These are phyloP conservation scores for Morus bassanus DNA, from an alignment of 2,797 vertebrate genomes.

Conservation along the genomic window DNA sequence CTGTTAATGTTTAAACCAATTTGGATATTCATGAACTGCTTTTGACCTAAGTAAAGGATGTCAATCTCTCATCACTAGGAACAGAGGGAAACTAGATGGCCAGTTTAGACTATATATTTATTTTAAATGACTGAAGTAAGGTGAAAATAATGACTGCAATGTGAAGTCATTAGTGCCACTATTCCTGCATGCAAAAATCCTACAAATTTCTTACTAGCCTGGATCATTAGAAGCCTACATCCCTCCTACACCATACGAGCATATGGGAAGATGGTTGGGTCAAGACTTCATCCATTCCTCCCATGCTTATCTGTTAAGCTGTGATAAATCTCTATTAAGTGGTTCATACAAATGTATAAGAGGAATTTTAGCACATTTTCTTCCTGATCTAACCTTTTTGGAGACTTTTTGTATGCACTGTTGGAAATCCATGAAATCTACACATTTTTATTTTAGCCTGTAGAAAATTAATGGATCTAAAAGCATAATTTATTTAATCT, in stretches of 20 bases:
- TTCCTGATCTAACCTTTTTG: not conserved
- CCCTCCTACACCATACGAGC: not conserved
- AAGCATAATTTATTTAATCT: not conserved
- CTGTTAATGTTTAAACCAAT: not conserved
- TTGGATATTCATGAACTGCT: not conserved
- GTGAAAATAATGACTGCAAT: not conserved
- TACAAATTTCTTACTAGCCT: not conserved
- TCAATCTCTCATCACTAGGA: not conserved
- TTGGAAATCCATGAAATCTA: not conserved
- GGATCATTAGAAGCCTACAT: not conserved
- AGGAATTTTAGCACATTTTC: not conserved
- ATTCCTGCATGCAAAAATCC: not conserved
- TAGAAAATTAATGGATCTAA: not conserved
- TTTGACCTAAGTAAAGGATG: not conserved
- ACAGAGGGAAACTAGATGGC: not conserved
- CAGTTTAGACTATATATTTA: not conserved
- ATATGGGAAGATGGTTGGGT: not conserved
- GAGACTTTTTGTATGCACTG: not conserved
- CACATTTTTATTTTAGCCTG: not conserved
- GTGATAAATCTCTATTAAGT: not conserved
- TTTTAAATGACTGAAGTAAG: not conserved
- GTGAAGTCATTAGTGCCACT: not conserved
- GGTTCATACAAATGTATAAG: not conserved
- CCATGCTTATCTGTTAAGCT: not conserved
- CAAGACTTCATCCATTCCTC: not conserved